Conservation (phyloP, 2,888 invertebrate species). For the Omphaloscelis lunosa region DNA sequence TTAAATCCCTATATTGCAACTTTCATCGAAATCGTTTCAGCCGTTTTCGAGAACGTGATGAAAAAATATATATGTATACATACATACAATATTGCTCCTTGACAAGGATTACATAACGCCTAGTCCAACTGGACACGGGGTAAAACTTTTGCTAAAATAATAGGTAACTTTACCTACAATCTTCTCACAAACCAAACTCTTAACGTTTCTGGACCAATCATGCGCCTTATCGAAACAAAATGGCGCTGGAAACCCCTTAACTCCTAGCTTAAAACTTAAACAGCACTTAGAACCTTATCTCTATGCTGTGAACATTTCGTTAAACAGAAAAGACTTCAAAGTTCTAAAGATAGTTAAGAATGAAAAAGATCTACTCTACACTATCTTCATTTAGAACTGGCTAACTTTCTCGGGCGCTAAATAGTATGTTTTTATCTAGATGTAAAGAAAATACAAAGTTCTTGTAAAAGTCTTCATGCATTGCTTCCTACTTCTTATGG, state of each 20-base stretch:
- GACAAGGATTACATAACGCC: no score
- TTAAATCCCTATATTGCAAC: no score
- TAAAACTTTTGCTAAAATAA: neutral
- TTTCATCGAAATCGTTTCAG: no score
- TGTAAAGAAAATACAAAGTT: slow-evolving; percentile 52
- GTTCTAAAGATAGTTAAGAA: slow-evolving; percentile 30
- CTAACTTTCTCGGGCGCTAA: slow-evolving; percentile 35
- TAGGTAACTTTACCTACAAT: neutral
- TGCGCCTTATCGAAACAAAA: slow-evolving; percentile 32
- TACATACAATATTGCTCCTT: no score
- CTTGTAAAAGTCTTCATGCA: slow-evolving; percentile 44
- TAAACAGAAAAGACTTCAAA: slow-evolving; percentile 50
- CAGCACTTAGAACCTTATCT: slow-evolving; percentile 42
- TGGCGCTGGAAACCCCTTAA: slow-evolving; percentile 9
- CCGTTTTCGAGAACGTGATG: no score
- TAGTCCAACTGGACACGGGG: no score
- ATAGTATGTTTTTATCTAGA: slow-evolving; percentile 37
- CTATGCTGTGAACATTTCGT: slow-evolving; percentile 18
- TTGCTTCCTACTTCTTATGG: slow-evolving; percentile 58
- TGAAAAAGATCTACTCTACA: slow-evolving; percentile 28
- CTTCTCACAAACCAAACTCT: neutral
- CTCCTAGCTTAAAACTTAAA: slow-evolving; percentile 38
- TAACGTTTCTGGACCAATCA: slow-evolving; percentile 2
- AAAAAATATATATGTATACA: no score
- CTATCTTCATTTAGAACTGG: slow-evolving; percentile 48